Conservation (phyloP, 2,113 vertebrate genomes). For the Lagopus muta region DNA sequence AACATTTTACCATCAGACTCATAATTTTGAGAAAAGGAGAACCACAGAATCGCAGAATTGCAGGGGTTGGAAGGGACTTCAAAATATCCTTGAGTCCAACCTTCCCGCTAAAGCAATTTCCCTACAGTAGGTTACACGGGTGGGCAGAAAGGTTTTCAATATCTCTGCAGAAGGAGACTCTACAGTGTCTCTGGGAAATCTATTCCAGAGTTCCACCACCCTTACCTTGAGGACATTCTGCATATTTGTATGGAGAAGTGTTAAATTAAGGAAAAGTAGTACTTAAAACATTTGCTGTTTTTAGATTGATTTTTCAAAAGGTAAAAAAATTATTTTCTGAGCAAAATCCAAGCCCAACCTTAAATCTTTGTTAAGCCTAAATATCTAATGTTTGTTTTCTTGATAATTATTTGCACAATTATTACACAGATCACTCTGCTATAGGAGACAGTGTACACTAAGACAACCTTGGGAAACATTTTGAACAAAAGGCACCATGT, state of each 20-base stretch:
- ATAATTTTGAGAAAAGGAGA: accelerated
- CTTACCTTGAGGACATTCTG: too few species aligned
- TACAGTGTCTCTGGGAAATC: too few species aligned
- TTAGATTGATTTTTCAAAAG: neutral
- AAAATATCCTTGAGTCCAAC: too few species aligned
- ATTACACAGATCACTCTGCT: neutral
- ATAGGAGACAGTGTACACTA: neutral
- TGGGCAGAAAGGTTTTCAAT: too few species aligned
- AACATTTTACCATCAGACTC: accelerated
- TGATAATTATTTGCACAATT: neutral
- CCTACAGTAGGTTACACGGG: too few species aligned
- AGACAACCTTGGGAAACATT: neutral
- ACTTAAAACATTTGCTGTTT: neutral
- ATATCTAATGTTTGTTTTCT: neutral
- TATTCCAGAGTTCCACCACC: too few species aligned
- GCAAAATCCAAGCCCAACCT: neutral
- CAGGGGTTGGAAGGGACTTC: too few species aligned
- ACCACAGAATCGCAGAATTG: too few species aligned
- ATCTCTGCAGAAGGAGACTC: too few species aligned
- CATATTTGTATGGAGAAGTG: too few species aligned
- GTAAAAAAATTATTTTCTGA: neutral
- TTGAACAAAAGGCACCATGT: neutral
- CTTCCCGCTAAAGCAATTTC: too few species aligned
- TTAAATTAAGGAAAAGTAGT: neutral
- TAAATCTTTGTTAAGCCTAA: neutral